Evolutionary conservation across 2,113 vertebrate genomes (phyloP).

Genomic region (Macquaria australasica): DNA sequence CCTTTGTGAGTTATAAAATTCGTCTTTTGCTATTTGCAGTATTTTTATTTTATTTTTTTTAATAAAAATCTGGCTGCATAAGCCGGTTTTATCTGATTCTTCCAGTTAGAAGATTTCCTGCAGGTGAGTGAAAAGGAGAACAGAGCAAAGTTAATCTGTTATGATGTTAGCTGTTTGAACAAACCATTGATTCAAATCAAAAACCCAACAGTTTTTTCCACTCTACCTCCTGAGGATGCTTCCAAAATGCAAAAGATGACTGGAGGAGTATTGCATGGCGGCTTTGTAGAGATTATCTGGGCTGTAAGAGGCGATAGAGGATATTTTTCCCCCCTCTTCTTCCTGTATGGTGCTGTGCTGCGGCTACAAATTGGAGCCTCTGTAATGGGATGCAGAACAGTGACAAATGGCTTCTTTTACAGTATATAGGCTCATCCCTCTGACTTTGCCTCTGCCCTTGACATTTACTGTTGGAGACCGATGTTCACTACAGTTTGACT

Average conservation of each 20-base stretch:
- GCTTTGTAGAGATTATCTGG: conserved; percentile 71
- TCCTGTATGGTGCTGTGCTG: conserved; percentile 57
- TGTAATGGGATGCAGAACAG: conserved; percentile 78
- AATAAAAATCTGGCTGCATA: not conserved
- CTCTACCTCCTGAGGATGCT: conserved; percentile 38
- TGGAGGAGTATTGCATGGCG: conserved; percentile 43
- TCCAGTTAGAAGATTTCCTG: conserved; percentile 31
- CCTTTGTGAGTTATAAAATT: conserved; percentile 14
- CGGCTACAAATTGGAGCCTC: conserved; percentile 68
- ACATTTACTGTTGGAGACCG: conserved; percentile 69
- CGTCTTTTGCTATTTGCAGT: not conserved
- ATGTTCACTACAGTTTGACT: conserved; percentile 66
- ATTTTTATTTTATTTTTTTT: not conserved
- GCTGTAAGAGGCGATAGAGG: conserved; percentile 57
- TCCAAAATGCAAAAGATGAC: conserved; percentile 48
- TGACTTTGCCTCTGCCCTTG: conserved; percentile 82
- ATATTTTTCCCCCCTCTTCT: conserved; percentile 35
- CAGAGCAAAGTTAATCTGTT: conserved; percentile 40
- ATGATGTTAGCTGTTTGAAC: conserved; percentile 44
- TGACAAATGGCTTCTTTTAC: conserved; percentile 82
- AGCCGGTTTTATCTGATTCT: conserved; percentile 33
- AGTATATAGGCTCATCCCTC: conserved; percentile 68
- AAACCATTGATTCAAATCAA: conserved; percentile 60
- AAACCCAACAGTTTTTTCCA: conserved; percentile 41
- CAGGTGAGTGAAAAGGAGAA: conserved; percentile 42